Evolutionary conservation across 2,888 invertebrate genomes (phyloP).

Genomic region (Sphaeridia pumilis): DNA sequence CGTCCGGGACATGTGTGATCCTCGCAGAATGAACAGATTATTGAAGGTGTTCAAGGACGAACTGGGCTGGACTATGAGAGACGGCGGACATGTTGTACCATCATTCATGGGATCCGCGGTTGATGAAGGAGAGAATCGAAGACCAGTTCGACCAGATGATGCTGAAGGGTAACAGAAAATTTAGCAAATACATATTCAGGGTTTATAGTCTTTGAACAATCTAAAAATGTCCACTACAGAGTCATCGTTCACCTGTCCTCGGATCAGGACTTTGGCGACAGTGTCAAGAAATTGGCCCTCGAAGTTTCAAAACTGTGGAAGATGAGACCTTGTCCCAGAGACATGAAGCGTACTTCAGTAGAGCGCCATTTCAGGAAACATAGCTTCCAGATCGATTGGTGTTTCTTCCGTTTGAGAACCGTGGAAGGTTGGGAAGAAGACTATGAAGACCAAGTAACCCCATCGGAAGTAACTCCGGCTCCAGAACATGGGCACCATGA

Average conservation of each 20-base stretch:
- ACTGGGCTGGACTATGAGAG: slow-evolving; percentile 25
- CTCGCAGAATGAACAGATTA: slow-evolving; percentile 56
- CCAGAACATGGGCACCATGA: background rate
- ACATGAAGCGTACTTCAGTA: slow-evolving; percentile 73
- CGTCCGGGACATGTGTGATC: slow-evolving; percentile 73
- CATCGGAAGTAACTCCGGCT: slow-evolving; percentile 3
- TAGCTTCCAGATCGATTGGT: slow-evolving; percentile 75
- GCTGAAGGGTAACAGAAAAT: slow-evolving; percentile 59
- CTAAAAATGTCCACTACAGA: slow-evolving; percentile 41
- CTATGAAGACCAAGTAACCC: slow-evolving; percentile 2
- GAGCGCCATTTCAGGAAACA: slow-evolving; percentile 69
- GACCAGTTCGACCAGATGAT: slow-evolving; percentile 69
- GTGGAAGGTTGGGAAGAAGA: slow-evolving; percentile 5
- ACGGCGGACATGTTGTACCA: slow-evolving; percentile 49
- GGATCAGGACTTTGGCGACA: slow-evolving; percentile 56
- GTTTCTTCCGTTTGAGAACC: slow-evolving; percentile 57
- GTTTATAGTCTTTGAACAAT: too few species aligned
- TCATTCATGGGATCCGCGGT: slow-evolving; percentile 74
- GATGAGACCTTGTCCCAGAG: slow-evolving; percentile 61
- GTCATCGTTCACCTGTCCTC: slow-evolving; percentile 73
- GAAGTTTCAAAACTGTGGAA: slow-evolving; percentile 72
- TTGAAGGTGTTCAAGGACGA: slow-evolving; percentile 64
- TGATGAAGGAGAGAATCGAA: slow-evolving; percentile 61
- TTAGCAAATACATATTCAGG: too few species aligned
- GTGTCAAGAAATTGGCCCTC: slow-evolving; percentile 56